Percentiles rank a stretch among this genome's conserved stretches.
phyloP scores from a whole-genome alignment of 2,888 invertebrate species.

The Oligia strigilis region DNA sequence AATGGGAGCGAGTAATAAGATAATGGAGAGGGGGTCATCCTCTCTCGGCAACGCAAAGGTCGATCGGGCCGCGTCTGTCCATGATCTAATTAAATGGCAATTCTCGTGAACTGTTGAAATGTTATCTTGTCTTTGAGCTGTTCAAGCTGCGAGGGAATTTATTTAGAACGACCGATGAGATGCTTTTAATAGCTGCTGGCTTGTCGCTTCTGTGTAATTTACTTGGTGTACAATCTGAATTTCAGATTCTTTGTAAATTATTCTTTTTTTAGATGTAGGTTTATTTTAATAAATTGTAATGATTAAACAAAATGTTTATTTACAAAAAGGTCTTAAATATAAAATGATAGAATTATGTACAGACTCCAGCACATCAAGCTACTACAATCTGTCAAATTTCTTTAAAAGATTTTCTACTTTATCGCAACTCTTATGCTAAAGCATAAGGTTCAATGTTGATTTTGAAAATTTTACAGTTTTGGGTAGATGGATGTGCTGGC shows the following conservation, averaged over 20 bases:
- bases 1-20: constrained; percentile 86
- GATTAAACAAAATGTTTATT: background rate
- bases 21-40: constrained; percentile 88
- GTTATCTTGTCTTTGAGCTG: constrained; percentile 76
- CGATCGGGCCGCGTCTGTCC: constrained; percentile 74
- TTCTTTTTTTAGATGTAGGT: background rate
- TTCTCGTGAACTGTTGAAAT: constrained; percentile 77
- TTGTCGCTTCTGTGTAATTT: constrained; percentile 6
- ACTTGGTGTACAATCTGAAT: background rate
- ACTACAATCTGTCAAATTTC: no score
- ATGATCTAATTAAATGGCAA: constrained; percentile 85
- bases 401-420: no score
- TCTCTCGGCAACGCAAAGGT: constrained; percentile 67
- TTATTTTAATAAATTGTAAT: background rate
- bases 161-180: constrained; percentile 59
- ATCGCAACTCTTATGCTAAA: no score
- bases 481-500: no score
- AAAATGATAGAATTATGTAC: background rate
- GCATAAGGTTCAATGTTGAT: no score
- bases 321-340: background rate
- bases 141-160: constrained; percentile 76
- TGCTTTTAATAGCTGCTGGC: constrained; percentile 19
- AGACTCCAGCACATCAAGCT: no score
- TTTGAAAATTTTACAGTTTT: no score
- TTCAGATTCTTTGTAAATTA: background rate